These are phyloP conservation scores for Serripes groenlandicus DNA, from an alignment of 2,888 invertebrate genomes.

Conservation along the genomic window DNA sequence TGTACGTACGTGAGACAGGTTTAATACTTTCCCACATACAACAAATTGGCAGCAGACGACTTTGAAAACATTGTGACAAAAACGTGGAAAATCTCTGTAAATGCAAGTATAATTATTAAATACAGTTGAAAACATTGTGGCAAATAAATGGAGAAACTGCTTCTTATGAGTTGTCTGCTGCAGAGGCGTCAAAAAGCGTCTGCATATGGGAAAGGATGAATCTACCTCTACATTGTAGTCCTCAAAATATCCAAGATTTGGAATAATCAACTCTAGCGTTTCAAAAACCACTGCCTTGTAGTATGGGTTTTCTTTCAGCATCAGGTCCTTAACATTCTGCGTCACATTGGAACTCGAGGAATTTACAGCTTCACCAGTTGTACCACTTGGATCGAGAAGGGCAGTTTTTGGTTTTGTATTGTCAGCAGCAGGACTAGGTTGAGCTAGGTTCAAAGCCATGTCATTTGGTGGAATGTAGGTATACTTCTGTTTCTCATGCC, in stretches of 20 bases:
- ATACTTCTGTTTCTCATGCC: slow-evolving; percentile 49
- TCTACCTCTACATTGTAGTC: slow-evolving; percentile 85
- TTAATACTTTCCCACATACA: no score
- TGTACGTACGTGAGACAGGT: no score
- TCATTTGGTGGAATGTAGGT: slow-evolving; percentile 20
- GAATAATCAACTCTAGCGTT: slow-evolving; percentile 74
- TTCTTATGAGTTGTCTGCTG: no score
- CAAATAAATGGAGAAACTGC: no score
- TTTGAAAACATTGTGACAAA: no score
- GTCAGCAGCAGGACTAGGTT: not conserved
- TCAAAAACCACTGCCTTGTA: slow-evolving; percentile 75
- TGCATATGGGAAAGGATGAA: no score
- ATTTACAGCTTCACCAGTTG: not conserved
- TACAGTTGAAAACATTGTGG: no score
- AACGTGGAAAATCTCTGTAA: no score
- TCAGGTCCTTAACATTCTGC: not conserved
- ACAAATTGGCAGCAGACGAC: no score
- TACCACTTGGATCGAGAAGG: not conserved
- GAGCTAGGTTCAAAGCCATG: not conserved
- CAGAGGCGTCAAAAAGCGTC: no score
- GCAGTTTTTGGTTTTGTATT: not conserved
- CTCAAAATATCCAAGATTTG: slow-evolving; percentile 83
- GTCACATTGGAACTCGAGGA: slow-evolving; percentile 18
- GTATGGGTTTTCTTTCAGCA: slow-evolving; percentile 50
- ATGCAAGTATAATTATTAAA: no score